Evolutionary conservation across 2,888 invertebrate genomes (phyloP).

Genomic region (Polylopha cassiicola): DNA sequence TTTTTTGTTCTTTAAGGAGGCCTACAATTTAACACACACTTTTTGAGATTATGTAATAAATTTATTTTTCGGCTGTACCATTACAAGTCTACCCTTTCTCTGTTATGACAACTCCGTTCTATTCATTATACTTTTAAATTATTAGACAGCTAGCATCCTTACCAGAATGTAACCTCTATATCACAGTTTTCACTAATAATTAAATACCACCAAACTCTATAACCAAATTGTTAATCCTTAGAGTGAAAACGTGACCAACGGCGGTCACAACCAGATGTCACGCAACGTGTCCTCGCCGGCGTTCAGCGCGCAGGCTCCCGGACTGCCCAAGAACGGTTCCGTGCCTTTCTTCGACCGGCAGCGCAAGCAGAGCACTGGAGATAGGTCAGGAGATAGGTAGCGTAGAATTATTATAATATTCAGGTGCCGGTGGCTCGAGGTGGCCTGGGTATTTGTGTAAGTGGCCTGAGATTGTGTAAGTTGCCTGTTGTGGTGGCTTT

Average conservation of each 20-base stretch:
- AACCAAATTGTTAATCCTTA: slow-evolving; percentile 29
- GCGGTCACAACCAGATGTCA: slow-evolving; percentile 71
- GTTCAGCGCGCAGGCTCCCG: slow-evolving; percentile 84
- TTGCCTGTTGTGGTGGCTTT: neutral
- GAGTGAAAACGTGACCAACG: slow-evolving; percentile 41
- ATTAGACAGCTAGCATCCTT: too few relatives aligned
- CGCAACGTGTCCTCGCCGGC: slow-evolving; percentile 93
- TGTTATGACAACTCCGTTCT: too few relatives aligned
- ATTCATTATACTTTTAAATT: too few relatives aligned
- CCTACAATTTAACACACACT: too few relatives aligned
- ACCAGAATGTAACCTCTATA: too few relatives aligned
- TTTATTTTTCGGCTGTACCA: too few relatives aligned
- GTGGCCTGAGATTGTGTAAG: neutral
- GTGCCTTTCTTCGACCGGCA: slow-evolving; percentile 93
- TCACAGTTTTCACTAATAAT: too few relatives aligned
- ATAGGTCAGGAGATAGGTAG: slow-evolving; percentile 73
- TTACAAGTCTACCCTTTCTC: too few relatives aligned
- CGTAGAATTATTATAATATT: slow-evolving; percentile 30
- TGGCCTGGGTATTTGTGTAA: slow-evolving; percentile 16
- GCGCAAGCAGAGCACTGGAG: slow-evolving; percentile 88
- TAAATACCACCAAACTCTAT: too few relatives aligned
- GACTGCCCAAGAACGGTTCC: slow-evolving; percentile 90
- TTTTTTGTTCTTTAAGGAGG: too few relatives aligned
- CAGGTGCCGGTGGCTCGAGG: slow-evolving; percentile 24
- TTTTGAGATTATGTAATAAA: too few relatives aligned